phyloP scores from a whole-genome alignment of 2,797 vertebrate genomes.

The Chelonia mydas region DNA sequence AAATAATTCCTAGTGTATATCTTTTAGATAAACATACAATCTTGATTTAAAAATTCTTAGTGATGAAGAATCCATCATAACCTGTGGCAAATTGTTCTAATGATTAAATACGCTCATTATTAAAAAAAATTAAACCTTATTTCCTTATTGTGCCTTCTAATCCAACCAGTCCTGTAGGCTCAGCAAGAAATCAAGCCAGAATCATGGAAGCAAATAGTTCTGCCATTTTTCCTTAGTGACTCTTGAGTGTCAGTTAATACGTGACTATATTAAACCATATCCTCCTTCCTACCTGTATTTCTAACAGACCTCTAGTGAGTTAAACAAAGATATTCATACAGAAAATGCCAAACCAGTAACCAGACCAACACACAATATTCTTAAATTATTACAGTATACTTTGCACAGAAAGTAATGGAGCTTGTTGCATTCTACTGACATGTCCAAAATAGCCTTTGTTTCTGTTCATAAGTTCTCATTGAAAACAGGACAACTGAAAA shows the following conservation, averaged over 20 bases:
- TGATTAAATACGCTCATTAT: background rate
- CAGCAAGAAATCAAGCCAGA: background rate
- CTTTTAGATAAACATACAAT: too few relatives aligned
- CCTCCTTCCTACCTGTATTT: background rate
- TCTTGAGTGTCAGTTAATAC: background rate
- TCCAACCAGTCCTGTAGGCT: background rate
- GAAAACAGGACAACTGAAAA: background rate
- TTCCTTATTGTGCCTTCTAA: background rate
- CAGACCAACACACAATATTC: background rate
- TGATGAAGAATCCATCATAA: too few relatives aligned
- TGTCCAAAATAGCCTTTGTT: background rate
- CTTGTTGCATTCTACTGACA: background rate
- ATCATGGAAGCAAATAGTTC: background rate
- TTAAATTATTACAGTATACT: accelerated
- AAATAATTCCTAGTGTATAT: too few relatives aligned
- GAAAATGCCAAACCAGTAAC: background rate
- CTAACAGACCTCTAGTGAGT: background rate
- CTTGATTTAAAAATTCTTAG: too few relatives aligned
- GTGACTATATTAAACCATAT: background rate
- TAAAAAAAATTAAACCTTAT: background rate
- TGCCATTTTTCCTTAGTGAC: background rate
- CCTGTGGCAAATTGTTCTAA: too few relatives aligned
- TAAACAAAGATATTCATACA: background rate
- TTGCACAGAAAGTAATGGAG: background rate
- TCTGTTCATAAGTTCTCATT: background rate